Evolutionary conservation across 2,113 vertebrate species (phyloP), one percentile per base, ranked within the genome.

Genomic region (Ploceus nigricollis): DNA sequence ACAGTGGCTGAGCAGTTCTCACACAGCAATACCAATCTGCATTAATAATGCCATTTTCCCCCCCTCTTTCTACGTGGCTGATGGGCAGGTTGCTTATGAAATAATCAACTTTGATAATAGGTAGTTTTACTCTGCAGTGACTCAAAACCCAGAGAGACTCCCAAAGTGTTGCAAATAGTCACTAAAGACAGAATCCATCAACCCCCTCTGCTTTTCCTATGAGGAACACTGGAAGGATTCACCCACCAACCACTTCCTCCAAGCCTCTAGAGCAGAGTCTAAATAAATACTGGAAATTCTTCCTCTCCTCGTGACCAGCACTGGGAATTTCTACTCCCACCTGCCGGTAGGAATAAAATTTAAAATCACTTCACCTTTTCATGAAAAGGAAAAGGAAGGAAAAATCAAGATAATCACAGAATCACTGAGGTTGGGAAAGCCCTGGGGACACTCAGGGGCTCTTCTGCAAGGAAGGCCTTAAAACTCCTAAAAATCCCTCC

Each of bases 1-100:
- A 91, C 93, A 91, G 96, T 82, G 82, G 54, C 85, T 72, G 90
- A 96, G 40, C 42, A 82, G 56, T 94, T 96, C 96, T 84, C 60
- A 89, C 69, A 57, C 89, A 82, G 31, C 81, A 87, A 92, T 85
- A 94, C 82, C 58, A 30, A 48, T 39, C 63, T 77, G 13, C 15
- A 92, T 96, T 90, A 96, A 89, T 94, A 94, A 87, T 72, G 11
- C 9, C 9, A 69, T 5, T n/a, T 53, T 72, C 4, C 5, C 5
- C 6, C 25, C 12, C 22, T 73, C 48, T 73, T 76, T 14, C 37
- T 51, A 54, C 39, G 45, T 72, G 28, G 24, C 63, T 92, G 63
- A 77, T 85, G 63, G 57, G 31, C 56, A 94, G 31, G 68, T 84
- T 94, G 64, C 60, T 95, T 68, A 77, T 73, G 61, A 97, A 96